Evolutionary conservation across 2,113 vertebrate species (phyloP).

Genomic region (Scopus umbretta): DNA sequence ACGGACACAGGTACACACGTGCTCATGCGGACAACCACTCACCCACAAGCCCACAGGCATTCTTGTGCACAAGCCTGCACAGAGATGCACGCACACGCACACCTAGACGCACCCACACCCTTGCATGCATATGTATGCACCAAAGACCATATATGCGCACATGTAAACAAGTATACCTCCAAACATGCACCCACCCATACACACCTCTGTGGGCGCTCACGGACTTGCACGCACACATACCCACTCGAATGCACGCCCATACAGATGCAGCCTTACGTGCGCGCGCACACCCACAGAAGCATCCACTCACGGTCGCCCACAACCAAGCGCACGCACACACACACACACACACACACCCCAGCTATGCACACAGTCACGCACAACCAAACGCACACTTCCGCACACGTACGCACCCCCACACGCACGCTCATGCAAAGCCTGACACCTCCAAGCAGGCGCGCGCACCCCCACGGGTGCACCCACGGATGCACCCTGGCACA

Average conservation of each 20-base stretch:
- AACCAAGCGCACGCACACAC: too few species aligned
- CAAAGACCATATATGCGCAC: rapidly evolving
- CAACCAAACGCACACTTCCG: background rate
- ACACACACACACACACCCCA: too few species aligned
- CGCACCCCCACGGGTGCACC: too few species aligned
- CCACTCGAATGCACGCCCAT: too few species aligned
- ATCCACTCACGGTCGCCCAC: background rate
- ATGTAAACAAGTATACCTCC: background rate
- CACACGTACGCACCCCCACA: rapidly evolving
- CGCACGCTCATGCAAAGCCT: too few species aligned
- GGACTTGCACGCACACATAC: background rate
- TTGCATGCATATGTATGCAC: too few species aligned
- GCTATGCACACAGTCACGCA: rapidly evolving
- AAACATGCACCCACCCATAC: background rate
- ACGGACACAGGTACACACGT: too few species aligned
- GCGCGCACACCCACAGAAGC: background rate
- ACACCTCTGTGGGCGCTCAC: background rate
- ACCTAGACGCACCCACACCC: background rate
- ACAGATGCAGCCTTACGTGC: too few species aligned
- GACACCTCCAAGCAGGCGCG: too few species aligned
- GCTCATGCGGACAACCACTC: background rate
- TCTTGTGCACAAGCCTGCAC: background rate
- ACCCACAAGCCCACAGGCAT: background rate
- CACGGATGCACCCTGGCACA: too few species aligned
- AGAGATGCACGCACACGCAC: too few species aligned